A percentile compares a stretch with the other conserved stretches of the same genome.
These are phyloP conservation scores for Enteromius trimaculatus DNA, from an alignment of 2,797 vertebrate species.

Conservation along the genomic window DNA sequence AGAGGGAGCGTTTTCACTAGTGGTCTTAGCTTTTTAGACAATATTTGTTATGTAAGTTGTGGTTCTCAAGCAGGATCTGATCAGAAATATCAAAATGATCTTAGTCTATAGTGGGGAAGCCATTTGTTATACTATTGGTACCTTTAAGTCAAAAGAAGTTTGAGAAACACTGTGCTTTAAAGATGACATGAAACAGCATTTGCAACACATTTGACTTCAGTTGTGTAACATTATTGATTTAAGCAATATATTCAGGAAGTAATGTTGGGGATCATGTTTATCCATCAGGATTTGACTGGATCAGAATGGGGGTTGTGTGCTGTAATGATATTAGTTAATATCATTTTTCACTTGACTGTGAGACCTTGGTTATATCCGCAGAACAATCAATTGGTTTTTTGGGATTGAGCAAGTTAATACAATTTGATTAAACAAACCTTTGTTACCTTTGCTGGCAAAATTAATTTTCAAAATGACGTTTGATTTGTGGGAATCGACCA, in stretches of 20 bases:
- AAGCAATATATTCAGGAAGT: neutral
- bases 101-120: neutral
- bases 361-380: neutral
- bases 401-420: neutral
- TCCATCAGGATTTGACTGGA: neutral
- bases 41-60: neutral
- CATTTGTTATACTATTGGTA: neutral
- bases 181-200: neutral
- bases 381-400: neutral
- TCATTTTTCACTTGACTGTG: neutral
- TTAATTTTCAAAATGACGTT: neutral
- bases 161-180: neutral
- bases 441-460: neutral
- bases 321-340: slow-evolving; percentile 1
- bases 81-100: neutral
- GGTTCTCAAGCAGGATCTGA: neutral
- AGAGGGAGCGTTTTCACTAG: neutral
- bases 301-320: neutral
- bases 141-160: neutral
- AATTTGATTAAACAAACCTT: neutral
- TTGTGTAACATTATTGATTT: too few species aligned
- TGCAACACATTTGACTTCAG: neutral
- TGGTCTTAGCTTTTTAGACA: neutral
- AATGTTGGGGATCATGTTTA: neutral
- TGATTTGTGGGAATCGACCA: neutral